These are phyloP conservation scores for Dynastes grantii DNA, from an alignment of 2,888 invertebrate species.

Conservation along the genomic window DNA sequence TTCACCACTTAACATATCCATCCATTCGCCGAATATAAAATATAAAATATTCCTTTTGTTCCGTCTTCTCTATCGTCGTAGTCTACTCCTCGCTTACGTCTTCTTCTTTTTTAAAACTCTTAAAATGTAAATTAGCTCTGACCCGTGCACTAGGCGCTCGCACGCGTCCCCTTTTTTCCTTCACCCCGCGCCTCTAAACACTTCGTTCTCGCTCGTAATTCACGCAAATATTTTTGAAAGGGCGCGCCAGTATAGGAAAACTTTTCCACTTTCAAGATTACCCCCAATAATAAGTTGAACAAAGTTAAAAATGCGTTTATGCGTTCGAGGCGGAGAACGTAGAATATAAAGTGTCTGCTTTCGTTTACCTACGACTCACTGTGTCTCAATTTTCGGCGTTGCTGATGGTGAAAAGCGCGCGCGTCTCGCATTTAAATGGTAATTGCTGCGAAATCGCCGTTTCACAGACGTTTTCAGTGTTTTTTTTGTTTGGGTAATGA, in stretches of 20 bases:
- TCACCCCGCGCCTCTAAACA: constrained; percentile 21
- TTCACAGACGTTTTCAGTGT: not conserved
- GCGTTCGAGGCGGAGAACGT: constrained; percentile 9
- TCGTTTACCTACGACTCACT: not conserved
- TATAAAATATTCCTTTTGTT: not conserved
- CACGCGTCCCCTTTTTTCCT: not conserved
- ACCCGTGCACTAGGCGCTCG: not conserved
- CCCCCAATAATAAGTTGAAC: constrained; percentile 48
- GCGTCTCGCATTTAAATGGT: not conserved
- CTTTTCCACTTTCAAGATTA: constrained; percentile 46
- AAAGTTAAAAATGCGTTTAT: constrained; percentile 50
- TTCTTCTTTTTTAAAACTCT: too few species aligned
- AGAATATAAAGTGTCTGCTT: constrained; percentile 47
- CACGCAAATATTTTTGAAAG: constrained; percentile 40
- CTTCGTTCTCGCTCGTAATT: constrained; percentile 33
- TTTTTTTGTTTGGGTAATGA: not conserved
- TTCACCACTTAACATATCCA: not conserved
- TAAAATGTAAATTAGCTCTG: not conserved
- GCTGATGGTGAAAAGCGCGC: not conserved
- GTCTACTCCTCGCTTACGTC: too few species aligned
- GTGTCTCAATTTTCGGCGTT: constrained; percentile 23
- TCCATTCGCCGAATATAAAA: not conserved
- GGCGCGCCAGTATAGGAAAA: constrained; percentile 34
- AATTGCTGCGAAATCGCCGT: constrained; percentile 2
- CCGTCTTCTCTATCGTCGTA: not conserved